These are phyloP conservation scores for Dendrolimus kikuchii DNA, from an alignment of 1,140 invertebrate genomes.

Conservation along the genomic window DNA sequence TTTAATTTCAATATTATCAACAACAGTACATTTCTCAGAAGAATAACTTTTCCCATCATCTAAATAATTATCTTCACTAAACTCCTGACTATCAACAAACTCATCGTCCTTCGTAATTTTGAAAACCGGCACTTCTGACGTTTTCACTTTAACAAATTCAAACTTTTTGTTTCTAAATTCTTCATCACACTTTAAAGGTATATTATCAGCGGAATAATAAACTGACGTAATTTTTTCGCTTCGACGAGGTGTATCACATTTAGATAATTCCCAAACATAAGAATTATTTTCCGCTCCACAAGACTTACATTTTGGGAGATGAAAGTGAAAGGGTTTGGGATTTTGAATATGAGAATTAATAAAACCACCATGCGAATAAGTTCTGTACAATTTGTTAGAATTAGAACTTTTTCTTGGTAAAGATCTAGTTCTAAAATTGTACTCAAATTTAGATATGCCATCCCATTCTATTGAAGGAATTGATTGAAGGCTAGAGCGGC, in stretches of 20 bases:
- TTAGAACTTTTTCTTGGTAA: constrained; percentile 24
- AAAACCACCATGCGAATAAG: constrained; percentile 57
- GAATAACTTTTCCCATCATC: constrained; percentile 42
- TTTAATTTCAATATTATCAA: constrained; percentile 17
- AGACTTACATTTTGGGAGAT: constrained; percentile 46
- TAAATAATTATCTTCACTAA: constrained; percentile 59
- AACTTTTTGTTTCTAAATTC: constrained; percentile 14
- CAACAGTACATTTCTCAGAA: constrained; percentile 37
- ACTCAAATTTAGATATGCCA: constrained; percentile 32
- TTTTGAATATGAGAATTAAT: constrained; percentile 52
- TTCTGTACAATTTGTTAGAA: constrained; percentile 39
- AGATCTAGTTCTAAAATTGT: constrained; percentile 35
- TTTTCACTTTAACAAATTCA: constrained; percentile 37
- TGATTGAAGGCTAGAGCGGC: constrained; percentile 44
- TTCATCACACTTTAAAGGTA: constrained; percentile 30
- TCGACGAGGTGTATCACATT: constrained; percentile 15
- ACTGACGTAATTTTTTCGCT: constrained; percentile 13
- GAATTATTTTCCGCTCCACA: constrained; percentile 34
- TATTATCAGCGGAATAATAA: constrained; percentile 39
- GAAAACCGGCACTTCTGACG: constrained; percentile 27
- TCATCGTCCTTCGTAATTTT: constrained; percentile 35
- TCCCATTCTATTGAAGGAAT: constrained; percentile 55
- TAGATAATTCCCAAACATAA: constrained; percentile 27
- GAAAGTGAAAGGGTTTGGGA: constrained; percentile 56
- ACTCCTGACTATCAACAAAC: constrained; percentile 61